These are phyloP conservation scores for Aspidiotus rigidus DNA, from an alignment of 2,888 invertebrate species.

Conservation along the genomic window DNA sequence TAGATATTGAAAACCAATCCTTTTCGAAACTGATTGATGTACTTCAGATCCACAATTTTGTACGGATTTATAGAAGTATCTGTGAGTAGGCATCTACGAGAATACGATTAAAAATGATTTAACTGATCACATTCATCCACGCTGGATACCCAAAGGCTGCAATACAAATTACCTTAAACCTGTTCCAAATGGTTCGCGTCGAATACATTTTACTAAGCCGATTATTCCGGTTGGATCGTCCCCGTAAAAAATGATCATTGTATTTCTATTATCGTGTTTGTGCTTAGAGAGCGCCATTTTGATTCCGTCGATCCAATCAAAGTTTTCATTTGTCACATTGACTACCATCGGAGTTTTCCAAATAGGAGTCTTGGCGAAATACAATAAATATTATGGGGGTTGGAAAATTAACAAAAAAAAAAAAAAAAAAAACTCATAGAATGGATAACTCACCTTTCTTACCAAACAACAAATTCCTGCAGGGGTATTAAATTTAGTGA, in stretches of 20 bases:
- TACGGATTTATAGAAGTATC: conserved; percentile 28
- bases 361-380: conserved; percentile 35
- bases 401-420: not conserved
- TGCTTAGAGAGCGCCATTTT: conserved; percentile 63
- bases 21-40: conserved; percentile 42
- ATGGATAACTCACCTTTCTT: conserved; percentile 45
- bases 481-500: conserved; percentile 56
- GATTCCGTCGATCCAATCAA: conserved; percentile 69
- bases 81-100: conserved; percentile 22
- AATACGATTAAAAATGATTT: not conserved
- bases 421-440: not conserved
- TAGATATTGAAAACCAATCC: conserved; percentile 81
- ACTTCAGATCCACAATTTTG: conserved; percentile 25
- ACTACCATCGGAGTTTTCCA: conserved; percentile 48
- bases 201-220: conserved; percentile 83
- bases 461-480: conserved; percentile 58
- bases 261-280: conserved; percentile 51
- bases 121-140: no score
- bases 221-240: conserved; percentile 64
- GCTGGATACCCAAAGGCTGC: not conserved
- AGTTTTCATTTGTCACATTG: conserved; percentile 58
- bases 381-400: not conserved
- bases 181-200: conserved; percentile 56
- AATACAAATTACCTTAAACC: conserved; percentile 17
- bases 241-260: conserved; percentile 60